These are phyloP conservation scores for Nothoprocta perdicaria DNA, from an alignment of 2,113 vertebrate species.

Conservation along the genomic window DNA sequence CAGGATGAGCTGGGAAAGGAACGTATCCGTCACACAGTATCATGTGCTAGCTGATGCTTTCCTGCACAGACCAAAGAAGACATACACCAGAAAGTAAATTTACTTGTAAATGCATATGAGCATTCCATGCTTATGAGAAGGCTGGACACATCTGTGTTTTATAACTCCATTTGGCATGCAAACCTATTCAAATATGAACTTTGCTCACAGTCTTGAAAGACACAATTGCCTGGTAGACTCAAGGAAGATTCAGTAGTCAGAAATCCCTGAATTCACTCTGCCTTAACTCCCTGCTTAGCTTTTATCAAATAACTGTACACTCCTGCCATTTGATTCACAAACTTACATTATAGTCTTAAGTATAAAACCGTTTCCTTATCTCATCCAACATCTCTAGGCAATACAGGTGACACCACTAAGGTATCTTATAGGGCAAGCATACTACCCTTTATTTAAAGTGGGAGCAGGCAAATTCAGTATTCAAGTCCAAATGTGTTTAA, in stretches of 20 bases:
- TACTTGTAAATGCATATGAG: not conserved
- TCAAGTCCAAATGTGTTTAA: not conserved
- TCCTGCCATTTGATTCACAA: not conserved
- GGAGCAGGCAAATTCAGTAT: not conserved
- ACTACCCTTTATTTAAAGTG: accelerated
- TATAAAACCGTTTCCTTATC: not conserved
- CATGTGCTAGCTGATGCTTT: not conserved
- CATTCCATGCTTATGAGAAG: not conserved
- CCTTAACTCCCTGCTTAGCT: not conserved
- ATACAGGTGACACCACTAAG: not conserved
- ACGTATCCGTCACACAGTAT: too few relatives aligned
- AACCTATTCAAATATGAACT: not conserved
- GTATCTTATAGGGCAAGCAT: not conserved
- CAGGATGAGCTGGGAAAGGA: too few relatives aligned
- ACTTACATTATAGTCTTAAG: not conserved
- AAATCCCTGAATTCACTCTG: not conserved
- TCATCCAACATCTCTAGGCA: not conserved
- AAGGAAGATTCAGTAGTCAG: not conserved
- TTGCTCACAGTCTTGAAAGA: not conserved
- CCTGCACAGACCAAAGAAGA: not conserved
- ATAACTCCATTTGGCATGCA: not conserved
- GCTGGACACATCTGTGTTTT: not conserved
- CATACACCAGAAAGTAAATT: not conserved
- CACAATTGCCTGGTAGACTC: not conserved
- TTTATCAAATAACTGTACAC: not conserved